Base-by-base conservation (phyloP, 2,797 vertebrate genomes). In the Etheostoma perlongum region DNA sequence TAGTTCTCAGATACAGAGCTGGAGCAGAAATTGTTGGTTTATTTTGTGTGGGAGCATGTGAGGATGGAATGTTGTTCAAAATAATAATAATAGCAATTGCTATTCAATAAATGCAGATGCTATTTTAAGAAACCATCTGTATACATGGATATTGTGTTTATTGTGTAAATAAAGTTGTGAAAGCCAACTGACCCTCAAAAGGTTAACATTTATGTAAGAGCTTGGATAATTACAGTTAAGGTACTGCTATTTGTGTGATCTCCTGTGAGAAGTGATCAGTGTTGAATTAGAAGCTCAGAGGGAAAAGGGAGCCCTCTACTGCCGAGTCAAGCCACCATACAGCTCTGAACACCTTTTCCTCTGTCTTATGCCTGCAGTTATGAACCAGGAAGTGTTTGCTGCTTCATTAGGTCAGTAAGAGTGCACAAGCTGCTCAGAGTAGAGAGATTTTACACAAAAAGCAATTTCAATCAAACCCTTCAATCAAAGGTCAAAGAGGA, bases 221-320 rank as follows among this genome's bases (percentile, higher is more conserved):
- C 18, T 72, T 63, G 12, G 16, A 18, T 30, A 48, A 44, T 44
- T 2, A 48, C 59, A 52, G 19, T 47, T 9, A 52, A 40, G 19
- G 42, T 42, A 2, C 4, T 48, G 25, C 51, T 25, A 27, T 46
- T 61, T 69, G 59, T 51, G 49, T 67, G 76, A 72, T 74, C 40
- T 65, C 27, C 27, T 82, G 66, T 84, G 67, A 40, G 57, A 68
- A 57, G n/a, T 65, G 53, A 81, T 57, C 52, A 59, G 16, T 82
- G 76, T 58, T 25, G 74, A 75, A 57, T 85, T 60, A 33, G 36
- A 53, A 27, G 27, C 30, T 68, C 36, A 46, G 46, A 60, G 68
- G 88, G 79, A 83, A 84, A 90, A 86, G 86, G 71, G 91, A 88
- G 86, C 94, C 84, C 86, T 89, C 88, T 91, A 65, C 86, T 90